Conservation (phyloP, 2,888 invertebrate species). For the Dexiosoma caninum region DNA sequence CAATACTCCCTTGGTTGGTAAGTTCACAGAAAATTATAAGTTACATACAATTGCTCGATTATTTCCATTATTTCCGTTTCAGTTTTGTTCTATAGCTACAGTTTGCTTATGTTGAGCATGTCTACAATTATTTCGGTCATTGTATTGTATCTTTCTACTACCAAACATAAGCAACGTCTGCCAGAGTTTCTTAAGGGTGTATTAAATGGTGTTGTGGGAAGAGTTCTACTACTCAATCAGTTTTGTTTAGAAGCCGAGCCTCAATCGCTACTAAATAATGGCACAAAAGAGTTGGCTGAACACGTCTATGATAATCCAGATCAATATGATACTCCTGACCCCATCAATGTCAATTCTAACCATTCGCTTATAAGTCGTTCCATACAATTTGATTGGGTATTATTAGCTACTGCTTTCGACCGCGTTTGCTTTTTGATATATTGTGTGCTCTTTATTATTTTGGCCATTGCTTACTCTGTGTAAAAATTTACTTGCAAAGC, state of each 20-base stretch:
- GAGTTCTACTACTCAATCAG: constrained; percentile 71
- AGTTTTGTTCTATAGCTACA: constrained; percentile 81
- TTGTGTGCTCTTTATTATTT: constrained; percentile 79
- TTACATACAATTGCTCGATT: background rate
- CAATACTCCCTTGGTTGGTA: constrained; percentile 78
- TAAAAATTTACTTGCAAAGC: constrained; percentile 55
- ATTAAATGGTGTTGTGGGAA: constrained; percentile 72
- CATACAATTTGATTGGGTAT: constrained; percentile 82
- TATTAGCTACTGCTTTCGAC: constrained; percentile 82
- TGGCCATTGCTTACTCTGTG: constrained; percentile 71
- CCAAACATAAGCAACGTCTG: constrained; percentile 77
- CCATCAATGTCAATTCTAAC: constrained; percentile 67
- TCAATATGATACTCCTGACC: constrained; percentile 65
- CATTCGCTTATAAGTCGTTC: constrained; percentile 68
- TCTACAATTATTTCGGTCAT: constrained; percentile 80
- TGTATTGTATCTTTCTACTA: constrained; percentile 79
- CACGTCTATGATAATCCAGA: constrained; percentile 67
- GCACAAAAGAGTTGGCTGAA: constrained; percentile 70
- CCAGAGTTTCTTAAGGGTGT: constrained; percentile 76
- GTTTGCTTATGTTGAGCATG: constrained; percentile 78
- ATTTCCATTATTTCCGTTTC: constrained; percentile 64
- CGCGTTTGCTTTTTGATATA: constrained; percentile 81
- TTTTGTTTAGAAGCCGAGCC: constrained; percentile 70
- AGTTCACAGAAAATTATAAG: constrained; percentile 48
- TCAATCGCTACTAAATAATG: constrained; percentile 66